Conservation (phyloP, 2,797 vertebrate species). For the Cyprinella venusta region DNA sequence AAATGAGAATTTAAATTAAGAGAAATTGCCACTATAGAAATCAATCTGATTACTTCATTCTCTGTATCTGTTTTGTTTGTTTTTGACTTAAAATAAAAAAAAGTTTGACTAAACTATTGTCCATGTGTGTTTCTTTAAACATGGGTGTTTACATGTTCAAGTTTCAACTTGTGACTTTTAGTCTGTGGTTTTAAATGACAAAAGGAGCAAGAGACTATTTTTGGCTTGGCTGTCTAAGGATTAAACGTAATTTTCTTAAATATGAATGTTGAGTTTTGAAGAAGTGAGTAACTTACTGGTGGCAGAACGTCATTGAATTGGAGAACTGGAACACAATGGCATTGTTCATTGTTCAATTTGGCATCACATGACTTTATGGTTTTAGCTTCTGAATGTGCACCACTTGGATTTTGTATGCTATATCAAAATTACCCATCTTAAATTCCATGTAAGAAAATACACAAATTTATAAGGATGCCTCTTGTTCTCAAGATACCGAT, state of each 20-base stretch:
- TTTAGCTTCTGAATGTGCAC: background rate
- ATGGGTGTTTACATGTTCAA: background rate
- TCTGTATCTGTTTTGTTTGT: conserved; percentile 78
- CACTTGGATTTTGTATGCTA: background rate
- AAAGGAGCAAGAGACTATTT: too few relatives aligned
- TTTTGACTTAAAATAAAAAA: conserved; percentile 82
- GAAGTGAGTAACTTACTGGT: background rate
- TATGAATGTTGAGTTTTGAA: background rate
- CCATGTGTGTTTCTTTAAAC: background rate
- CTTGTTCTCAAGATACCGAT: background rate
- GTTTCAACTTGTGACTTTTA: background rate
- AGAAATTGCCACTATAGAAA: conserved; percentile 80
- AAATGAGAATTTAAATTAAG: conserved; percentile 77
- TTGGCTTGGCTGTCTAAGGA: too few relatives aligned
- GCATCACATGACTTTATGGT: background rate
- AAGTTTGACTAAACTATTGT: conserved; percentile 77
- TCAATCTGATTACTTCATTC: conserved; percentile 76
- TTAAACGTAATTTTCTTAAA: background rate
- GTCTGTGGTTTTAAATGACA: too few relatives aligned
- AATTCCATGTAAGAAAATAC: background rate
- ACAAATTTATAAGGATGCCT: background rate
- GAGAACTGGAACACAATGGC: background rate
- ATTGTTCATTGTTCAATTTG: background rate
- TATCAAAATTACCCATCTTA: background rate
- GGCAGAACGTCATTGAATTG: background rate